Base-by-base conservation (phyloP, 2,113 vertebrate species). In the Daubentonia madagascariensis region DNA sequence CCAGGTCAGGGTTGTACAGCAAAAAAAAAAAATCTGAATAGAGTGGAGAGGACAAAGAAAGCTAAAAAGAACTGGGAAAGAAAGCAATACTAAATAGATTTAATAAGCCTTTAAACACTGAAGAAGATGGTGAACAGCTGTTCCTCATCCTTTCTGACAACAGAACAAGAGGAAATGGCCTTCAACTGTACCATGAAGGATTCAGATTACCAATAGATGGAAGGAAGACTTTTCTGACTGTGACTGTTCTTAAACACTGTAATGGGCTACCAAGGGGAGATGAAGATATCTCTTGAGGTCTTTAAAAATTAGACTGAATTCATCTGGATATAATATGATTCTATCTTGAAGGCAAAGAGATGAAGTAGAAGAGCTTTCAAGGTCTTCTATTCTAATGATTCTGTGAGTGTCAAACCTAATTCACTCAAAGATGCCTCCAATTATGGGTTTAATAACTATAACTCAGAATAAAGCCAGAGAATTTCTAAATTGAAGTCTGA, bases 111-210 rank as follows among this genome's bases (percentile, higher is more conserved):
- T 35, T 68, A 87, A 93, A 79, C 78, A 68, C 30, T 2, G 63
- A 81, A 59, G 52, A 92, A 94, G 92, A 96, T 72, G 91, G 89
- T 73, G 72, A 96, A 94, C 95, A 98, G 91, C 95, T 98, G 93
- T 67, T 96, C 59, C 28, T 89, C 54, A 84, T 61, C 85, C n/a
- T 94, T 79, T 97, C 86, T 68, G 63, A 87, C 6, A 48, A 88
- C 37, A 94, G 80, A 70, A 96, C 57, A 92, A 95, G 96, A 97
- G 91, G 96, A 97, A 97, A 97, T 93, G 76, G 76, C 75, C 96
- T 92, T 95, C 85, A 89, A 88, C 59, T 81, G 30, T 23, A 92
- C 52, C 75, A 72, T 57, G 81, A 92, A 97, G 40, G 85, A 94
- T 54, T 95, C 83, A 73, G 67, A 63, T 92, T 96, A 96, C 91